Evolutionary conservation across 2,113 vertebrate genomes (phyloP), one percentile per base, ranked within the genome.

Genomic region (Sorex araneus): DNA sequence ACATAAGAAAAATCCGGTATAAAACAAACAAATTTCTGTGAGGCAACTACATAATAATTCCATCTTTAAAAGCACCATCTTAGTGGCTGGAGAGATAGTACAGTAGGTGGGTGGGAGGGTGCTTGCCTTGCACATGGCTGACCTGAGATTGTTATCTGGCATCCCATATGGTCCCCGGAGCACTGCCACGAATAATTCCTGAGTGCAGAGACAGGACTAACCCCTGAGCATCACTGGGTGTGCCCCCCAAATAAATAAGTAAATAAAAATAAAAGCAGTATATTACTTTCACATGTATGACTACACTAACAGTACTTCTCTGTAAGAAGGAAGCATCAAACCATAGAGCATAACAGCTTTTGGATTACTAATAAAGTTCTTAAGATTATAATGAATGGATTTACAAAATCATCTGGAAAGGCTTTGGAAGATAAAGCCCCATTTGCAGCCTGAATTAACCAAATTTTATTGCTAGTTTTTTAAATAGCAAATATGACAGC

Each of bases 1-100:
- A 84, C 8, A 76, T 63, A 94, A 77, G 2, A 91, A 73, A 94
- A 90, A 80, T 27, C 19, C 77, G 54, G 25, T 69, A 91, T 76
- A 36, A 6, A 30, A 43, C 78, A 74, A 7, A n/a, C 0, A 90
- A 74, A 34, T 78, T 89, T 84, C 67, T 75, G 3, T 80, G 45
- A 88, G 84, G 32, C 45, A 93, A 32, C 21, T 69, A 54, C 9
- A 63, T 0, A 85, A 50, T 34, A 84, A 83, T 47, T 84, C 63
- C 45, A n/a, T 43, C 82, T 86, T 64, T 43, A 63, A 91, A 93
- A 90, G 43, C 32, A 76, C 10, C 34, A 0, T 13, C 4, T 54
- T 54, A 54, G 54, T 13, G 54, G 54, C 54, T 54, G 8, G 13
- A 54, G 54, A 54, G 54, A 54, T 54, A 54, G 54, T 54, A 54